Evolutionary conservation across 1,140 invertebrate genomes (phyloP), one percentile per base, ranked within the genome.

Genomic region (Druon quercuslanigerum): DNA sequence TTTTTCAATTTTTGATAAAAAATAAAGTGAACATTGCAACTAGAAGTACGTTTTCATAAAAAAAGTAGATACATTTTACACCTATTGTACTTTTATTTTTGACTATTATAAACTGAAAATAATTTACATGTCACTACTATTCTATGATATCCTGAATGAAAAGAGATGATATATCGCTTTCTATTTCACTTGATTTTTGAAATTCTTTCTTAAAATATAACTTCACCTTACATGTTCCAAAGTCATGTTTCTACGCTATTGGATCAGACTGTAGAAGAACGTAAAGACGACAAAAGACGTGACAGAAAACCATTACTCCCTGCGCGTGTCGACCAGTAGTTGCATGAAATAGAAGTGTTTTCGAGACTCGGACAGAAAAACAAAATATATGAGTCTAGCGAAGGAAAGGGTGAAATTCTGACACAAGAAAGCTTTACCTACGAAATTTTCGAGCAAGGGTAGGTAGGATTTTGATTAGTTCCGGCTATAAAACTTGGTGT

Each of bases 221-320:
- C 8, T 20, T 20, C 8, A 57, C 25, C 5, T 11, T 19, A 57
- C 8, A 57, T 20, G 19, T 57, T 57, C 19, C 19, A 25, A 57
- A 57, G 56, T 25, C 56, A 57, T 20, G 56, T 20, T 57, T 57
- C 56, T 57, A 20, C 33, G 56, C 56, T 17, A 33, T 57, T 25
- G 56, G 19, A 11, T 57, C 25, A 7, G 56, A 57, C 19, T 57
- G 19, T 20, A 57, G 56, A 57, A 57, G 20, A 57, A 0, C 56
- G 56, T 57, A 57, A 57, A 57, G 56, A 57, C 56, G 56, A 57
- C 56, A 57, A 57, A 57, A 20, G 56, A 20, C 56, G 56, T 57
- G 56, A 57, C 56, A 57, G 56, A 57, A 57, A 57, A 57, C 56
- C 56, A 57, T 57, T 57, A 57, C 8, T 57, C 56, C 13, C 25